Evolutionary conservation across 2,888 invertebrate genomes (phyloP), one percentile per base, ranked within the genome.

Genomic region (Myopa tessellatipennis): DNA sequence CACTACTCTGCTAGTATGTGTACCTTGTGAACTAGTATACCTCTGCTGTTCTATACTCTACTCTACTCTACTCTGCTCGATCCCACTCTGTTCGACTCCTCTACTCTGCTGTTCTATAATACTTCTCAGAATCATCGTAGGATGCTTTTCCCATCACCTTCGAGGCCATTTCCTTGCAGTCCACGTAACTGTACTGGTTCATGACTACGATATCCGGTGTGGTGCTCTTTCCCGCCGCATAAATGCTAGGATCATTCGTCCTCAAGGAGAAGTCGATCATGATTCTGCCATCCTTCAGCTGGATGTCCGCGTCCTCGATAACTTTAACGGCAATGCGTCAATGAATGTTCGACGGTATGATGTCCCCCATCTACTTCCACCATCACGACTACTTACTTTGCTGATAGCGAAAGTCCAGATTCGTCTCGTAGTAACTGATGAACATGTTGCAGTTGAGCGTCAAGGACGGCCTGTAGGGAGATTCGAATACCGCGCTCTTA

Each of bases 401-500:
- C 26, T 4, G 7, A 58, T 12, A 65, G 14, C 38, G 36, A 5
- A 14, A 14, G 65, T 65, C 65, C 34, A 65, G 16, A 65, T 76
- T 65, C 0, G 76, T 65, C 7, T 81, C 80, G 55, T 67, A 65
- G 14, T 82, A 88, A 67, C 85, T 84, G 1, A 88, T 79, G 40
- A 87, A 88, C 0, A 87, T 68, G 78, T 84, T 81, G 55, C 88
- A 88, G 0, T 82, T 81, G 4, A 79, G 1, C 60, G n/a, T 50
- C 0, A 84, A 4, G 0, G n/a, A 10, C 0, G 45, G 45, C 45
- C 45, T 45, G 38, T 14, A 10, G 4, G 65, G 36, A 38, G 36
- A 36, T 34, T 75, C 38, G 36, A 88, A 87, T 0, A 79, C 67
- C 0, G 84, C 83, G 4, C 77, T 74, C 14, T 83, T 76, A 4